phyloP scores from a whole-genome alignment of 2,888 invertebrate genomes.

The Lamellibrachia satsuma region DNA sequence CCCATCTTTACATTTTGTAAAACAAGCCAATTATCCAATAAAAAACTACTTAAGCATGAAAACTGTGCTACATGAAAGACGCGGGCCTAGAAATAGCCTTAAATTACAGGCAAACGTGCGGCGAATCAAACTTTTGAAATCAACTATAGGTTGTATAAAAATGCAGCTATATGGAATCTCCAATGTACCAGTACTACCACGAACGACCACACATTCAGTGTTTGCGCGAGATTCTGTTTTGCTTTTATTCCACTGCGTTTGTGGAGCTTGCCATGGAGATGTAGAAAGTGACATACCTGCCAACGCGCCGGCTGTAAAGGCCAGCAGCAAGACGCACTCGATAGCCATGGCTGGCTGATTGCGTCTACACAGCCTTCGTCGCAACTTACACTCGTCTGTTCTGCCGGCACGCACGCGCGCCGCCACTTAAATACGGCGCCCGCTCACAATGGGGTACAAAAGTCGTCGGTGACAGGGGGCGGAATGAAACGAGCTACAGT shows the following conservation, averaged over 20 bases:
- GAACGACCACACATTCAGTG: neutral
- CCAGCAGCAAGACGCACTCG: conserved; percentile 29
- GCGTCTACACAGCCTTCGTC: neutral
- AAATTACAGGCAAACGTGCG: neutral
- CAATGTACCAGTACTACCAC: neutral
- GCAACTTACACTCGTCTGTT: neutral
- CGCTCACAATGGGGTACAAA: conserved; percentile 17
- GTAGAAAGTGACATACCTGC: conserved; percentile 25
- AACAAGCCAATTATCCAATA: neutral
- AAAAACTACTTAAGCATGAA: neutral
- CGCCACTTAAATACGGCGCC: neutral
- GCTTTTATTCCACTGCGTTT: neutral
- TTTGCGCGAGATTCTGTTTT: neutral
- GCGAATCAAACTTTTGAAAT: neutral
- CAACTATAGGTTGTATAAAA: neutral
- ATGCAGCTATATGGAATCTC: neutral
- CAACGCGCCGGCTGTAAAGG: conserved; percentile 25
- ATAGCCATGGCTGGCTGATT: conserved; percentile 26
- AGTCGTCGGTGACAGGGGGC: neutral
- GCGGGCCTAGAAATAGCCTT: neutral
- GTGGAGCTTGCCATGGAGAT: neutral
- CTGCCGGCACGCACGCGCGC: neutral
- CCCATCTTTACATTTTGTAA: neutral
- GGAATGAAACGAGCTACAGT: neutral
- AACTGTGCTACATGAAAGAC: neutral